A percentile compares a stretch with the other conserved stretches of the same genome.
These are phyloP conservation scores for Microtus oregoni DNA, from an alignment of 2,113 vertebrate genomes.

Conservation along the genomic window DNA sequence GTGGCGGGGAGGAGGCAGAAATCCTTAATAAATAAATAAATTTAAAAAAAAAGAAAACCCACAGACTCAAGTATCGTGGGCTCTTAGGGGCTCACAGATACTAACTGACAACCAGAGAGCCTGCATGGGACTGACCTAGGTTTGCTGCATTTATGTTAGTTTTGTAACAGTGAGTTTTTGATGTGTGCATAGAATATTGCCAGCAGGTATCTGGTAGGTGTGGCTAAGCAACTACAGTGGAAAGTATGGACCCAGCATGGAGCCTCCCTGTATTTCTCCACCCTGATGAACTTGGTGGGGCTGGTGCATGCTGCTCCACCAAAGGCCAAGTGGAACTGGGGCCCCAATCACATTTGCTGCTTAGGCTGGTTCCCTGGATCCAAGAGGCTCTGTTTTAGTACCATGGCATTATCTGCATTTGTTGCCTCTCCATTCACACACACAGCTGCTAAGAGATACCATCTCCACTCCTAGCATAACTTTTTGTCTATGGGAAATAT, in stretches of 20 bases:
- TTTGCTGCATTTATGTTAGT: background rate
- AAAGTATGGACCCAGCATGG: background rate
- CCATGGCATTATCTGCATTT: background rate
- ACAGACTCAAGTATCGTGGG: background rate
- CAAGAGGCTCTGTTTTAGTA: background rate
- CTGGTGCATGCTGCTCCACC: background rate
- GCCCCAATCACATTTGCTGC: background rate
- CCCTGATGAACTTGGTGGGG: background rate
- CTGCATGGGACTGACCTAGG: background rate
- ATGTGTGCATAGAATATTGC: background rate
- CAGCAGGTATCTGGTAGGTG: background rate
- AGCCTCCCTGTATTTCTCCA: background rate
- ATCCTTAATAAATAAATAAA: too few species aligned
- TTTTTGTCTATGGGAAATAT: background rate
- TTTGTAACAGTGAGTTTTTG: background rate
- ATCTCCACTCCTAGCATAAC: background rate
- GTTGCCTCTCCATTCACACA: background rate
- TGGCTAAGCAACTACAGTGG: background rate
- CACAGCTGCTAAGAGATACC: background rate
- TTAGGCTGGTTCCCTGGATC: background rate
- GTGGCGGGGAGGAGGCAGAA: too few species aligned
- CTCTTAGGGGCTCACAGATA: background rate
- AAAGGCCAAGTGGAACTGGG: background rate
- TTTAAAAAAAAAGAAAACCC: too few species aligned
- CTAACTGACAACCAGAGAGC: background rate